A percentile compares a stretch with the other conserved stretches of the same genome.
phyloP scores from a whole-genome alignment of 2,888 invertebrate species.

The Villa cingulata region DNA sequence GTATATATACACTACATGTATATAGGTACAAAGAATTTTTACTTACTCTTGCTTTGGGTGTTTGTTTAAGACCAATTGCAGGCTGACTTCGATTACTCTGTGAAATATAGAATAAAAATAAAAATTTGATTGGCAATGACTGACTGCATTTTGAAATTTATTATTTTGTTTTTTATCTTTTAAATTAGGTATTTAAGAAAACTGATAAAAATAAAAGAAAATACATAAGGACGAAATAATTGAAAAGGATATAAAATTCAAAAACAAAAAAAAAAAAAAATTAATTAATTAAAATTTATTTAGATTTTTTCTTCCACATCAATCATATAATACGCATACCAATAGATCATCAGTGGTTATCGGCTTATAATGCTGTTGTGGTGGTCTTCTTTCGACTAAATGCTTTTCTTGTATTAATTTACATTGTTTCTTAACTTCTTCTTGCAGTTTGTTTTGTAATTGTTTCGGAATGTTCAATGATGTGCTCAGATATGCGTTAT shows the following conservation, averaged over 20 bases:
- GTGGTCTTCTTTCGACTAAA: constrained; percentile 34
- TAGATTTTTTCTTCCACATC: too few species aligned
- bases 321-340: constrained; percentile 3
- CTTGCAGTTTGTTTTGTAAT: constrained; percentile 36
- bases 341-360: constrained; percentile 6
- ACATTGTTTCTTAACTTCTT: constrained; percentile 37
- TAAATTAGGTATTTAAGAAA: too few species aligned
- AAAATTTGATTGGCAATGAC: background rate
- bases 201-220: too few species aligned
- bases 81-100: constrained; percentile 57
- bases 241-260: too few species aligned
- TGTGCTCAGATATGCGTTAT: constrained; percentile 7
- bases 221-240: too few species aligned
- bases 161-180: too few species aligned
- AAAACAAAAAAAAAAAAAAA: too few species aligned
- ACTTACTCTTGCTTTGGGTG: constrained; percentile 54
- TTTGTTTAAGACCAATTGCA: constrained; percentile 52
- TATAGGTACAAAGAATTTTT: background rate
- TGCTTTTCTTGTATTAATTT: constrained; percentile 39
- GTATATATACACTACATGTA: too few species aligned
- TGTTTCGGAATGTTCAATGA: constrained; percentile 20
- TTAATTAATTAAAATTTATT: too few species aligned
- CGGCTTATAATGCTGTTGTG: constrained; percentile 23
- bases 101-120: constrained; percentile 8
- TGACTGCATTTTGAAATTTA: too few species aligned